These are phyloP conservation scores for Limnodromus scolopaceus DNA, from an alignment of 2,797 vertebrate genomes.

Conservation along the genomic window DNA sequence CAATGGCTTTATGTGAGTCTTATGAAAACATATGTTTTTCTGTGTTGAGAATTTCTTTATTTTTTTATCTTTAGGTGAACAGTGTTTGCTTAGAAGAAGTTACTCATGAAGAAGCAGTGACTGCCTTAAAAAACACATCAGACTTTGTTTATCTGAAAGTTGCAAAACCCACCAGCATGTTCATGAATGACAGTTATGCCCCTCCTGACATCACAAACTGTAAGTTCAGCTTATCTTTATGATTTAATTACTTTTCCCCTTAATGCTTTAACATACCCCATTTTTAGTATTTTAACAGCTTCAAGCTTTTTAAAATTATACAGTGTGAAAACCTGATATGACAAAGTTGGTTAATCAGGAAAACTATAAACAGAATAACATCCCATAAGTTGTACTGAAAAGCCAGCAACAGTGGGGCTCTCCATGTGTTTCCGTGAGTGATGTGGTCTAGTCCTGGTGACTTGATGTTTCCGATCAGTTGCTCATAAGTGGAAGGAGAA, in stretches of 20 bases:
- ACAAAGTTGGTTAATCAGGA: background rate
- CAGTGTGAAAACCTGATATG: background rate
- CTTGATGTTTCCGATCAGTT: background rate
- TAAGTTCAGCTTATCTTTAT: slow-evolving; percentile 77
- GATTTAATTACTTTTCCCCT: background rate
- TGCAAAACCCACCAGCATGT: slow-evolving; percentile 93
- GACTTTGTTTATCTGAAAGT: slow-evolving; percentile 96
- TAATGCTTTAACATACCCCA: background rate
- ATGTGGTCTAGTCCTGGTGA: background rate
- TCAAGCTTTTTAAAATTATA: background rate
- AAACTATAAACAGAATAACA: background rate
- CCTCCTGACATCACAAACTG: slow-evolving; percentile 94
- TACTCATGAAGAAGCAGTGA: slow-evolving; percentile 95
- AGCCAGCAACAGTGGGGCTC: background rate
- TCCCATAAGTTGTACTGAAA: background rate
- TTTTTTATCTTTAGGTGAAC: slow-evolving; percentile 86
- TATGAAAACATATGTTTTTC: background rate
- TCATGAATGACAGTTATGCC: slow-evolving; percentile 93
- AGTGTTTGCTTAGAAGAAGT: slow-evolving; percentile 92
- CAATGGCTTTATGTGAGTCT: background rate
- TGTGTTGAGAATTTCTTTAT: background rate
- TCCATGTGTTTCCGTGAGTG: background rate
- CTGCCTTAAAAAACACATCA: slow-evolving; percentile 95
- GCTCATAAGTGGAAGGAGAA: background rate
- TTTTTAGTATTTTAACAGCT: background rate